Base-by-base conservation (phyloP, 2,888 invertebrate genomes). In the Ptilodon capucinus region DNA sequence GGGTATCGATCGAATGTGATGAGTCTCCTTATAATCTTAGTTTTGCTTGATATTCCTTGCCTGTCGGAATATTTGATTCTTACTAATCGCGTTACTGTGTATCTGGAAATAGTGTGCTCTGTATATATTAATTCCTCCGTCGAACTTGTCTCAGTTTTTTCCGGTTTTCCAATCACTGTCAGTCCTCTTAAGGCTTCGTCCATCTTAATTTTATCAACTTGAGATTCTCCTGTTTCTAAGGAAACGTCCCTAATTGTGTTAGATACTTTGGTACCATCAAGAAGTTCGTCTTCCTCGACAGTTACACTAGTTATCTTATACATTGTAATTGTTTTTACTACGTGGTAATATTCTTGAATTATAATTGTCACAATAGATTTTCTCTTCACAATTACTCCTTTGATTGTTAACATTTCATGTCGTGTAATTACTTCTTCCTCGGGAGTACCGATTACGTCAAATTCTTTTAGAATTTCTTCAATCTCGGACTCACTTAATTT, bases 381-480 rank as follows among this genome's bases (percentile, higher is more conserved):
- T 17, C 60, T 48, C 2, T 49, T 43, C 21, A 66, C 40, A 9
- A 45, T 0, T 0, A 40, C 39, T 0, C 54, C 58, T 7, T 55
- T 54, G 36, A 55, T 51, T 38, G 40, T 48, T 0, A 54, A 13
- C 8, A 50, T 51, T 7, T 16, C 25, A 1, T 40, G 13, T 25
- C 51, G 35, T 17, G 46, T 48, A 5, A 30, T 44, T 2, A 51
- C 48, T 8, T 51, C 17, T 56, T 51, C 56, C 21, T 59, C 45
- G n/a, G 57, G 58, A 13, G 54, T 56, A 11, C 50, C 53, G 9
- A 43, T 43, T 17, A 60, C 60, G 41, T 57, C 60, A 46, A 54
- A 64, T 39, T 57, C 52, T 44, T 67, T 68, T 6, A 68, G 61
- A 30, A 56, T 54, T 41, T 66, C 64, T 40, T 63, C 60, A 39